phyloP scores from a whole-genome alignment of 2,113 vertebrate genomes.

The Microcebus tavaratra region DNA sequence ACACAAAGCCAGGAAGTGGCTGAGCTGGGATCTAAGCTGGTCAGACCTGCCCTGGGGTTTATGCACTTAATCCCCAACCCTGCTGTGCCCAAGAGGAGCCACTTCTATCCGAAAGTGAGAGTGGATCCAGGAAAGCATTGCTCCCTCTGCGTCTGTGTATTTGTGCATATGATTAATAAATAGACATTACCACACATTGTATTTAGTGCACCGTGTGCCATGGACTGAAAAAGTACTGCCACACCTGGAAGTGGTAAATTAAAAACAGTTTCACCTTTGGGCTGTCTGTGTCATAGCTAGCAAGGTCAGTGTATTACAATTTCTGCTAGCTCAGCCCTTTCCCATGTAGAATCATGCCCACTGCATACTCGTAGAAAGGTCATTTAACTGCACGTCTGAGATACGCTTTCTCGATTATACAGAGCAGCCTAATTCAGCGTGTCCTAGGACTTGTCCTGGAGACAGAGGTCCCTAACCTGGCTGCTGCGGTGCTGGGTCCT shows the following conservation, averaged over 20 bases:
- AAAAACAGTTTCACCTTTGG: no score
- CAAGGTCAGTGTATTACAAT: neutral
- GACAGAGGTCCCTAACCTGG: neutral
- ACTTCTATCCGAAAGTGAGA: neutral
- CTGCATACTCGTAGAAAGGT: neutral
- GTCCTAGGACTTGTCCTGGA: neutral
- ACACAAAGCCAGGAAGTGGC: neutral
- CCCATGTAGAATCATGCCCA: accelerated
- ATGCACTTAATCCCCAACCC: neutral
- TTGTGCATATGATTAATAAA: accelerated
- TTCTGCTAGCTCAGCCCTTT: no score
- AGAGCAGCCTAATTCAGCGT: no score
- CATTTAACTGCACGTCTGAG: neutral
- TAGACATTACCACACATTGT: accelerated
- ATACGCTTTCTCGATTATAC: accelerated
- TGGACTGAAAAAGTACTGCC: neutral
- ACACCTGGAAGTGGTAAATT: neutral
- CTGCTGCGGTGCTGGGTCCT: no score
- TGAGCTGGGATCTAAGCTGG: neutral
- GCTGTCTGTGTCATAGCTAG: neutral
- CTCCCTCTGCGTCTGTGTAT: accelerated
- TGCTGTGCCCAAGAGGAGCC: neutral
- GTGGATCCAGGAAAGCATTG: neutral
- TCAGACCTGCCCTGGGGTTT: no score
- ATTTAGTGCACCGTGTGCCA: accelerated